phyloP scores from a whole-genome alignment of 2,888 invertebrate species.

The Pollenia angustigena region DNA sequence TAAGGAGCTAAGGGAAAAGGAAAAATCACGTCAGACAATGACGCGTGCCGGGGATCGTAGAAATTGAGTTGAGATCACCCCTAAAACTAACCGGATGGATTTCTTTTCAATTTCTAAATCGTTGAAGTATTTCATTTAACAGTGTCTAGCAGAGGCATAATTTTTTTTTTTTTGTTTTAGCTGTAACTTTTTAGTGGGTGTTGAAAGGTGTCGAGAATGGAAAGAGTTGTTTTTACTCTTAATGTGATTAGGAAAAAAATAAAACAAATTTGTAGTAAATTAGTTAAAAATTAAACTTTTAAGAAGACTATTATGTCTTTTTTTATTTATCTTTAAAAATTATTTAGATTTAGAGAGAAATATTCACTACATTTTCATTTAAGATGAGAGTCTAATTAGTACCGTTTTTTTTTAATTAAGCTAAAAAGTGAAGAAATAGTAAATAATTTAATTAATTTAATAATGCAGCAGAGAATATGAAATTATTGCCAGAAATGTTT shows the following conservation, averaged over 20 bases:
- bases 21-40: conserved; percentile 87
- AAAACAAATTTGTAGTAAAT: conserved; percentile 20
- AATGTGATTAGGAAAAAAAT: conserved; percentile 16
- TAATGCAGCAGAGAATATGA: conserved; percentile 8
- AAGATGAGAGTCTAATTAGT: conserved; percentile 71
- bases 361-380: neutral
- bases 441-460: conserved; percentile 9
- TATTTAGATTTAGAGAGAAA: neutral
- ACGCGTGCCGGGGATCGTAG: conserved; percentile 83
- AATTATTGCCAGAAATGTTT: neutral
- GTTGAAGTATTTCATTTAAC: neutral
- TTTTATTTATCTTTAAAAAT: neutral
- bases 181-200: conserved; percentile 5
- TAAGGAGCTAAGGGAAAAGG: conserved; percentile 90
- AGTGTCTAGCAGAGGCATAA: conserved; percentile 26
- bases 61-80: conserved; percentile 76
- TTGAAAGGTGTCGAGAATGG: neutral
- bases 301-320: conserved; percentile 12
- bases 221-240: conserved; percentile 13
- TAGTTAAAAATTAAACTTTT: conserved; percentile 15
- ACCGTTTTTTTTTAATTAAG: conserved; percentile 51
- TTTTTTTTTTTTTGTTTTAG: conserved; percentile 6
- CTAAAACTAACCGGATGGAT: conserved; percentile 1
- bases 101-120: conserved; percentile 2
- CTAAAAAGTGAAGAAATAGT: conserved; percentile 20